Conservation (phyloP, 2,888 invertebrate species). For the Emesis furor region DNA sequence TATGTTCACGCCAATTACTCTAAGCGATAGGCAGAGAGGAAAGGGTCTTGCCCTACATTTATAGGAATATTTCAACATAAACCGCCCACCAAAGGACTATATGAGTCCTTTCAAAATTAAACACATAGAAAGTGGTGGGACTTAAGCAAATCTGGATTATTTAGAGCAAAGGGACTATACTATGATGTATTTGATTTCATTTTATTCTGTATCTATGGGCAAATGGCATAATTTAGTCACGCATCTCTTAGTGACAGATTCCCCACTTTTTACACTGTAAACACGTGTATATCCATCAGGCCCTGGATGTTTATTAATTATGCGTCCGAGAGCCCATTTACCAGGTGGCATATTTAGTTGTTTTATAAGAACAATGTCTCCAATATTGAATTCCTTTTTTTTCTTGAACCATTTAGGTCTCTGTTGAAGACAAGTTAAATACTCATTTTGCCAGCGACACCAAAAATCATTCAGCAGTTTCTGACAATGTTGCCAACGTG, state of each 20-base stretch:
- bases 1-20: too few species aligned
- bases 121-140: neutral
- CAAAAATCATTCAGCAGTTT: neutral
- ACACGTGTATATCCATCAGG: neutral
- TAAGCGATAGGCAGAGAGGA: too few species aligned
- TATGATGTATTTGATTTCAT: too few species aligned
- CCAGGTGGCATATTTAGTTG: neutral
- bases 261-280: neutral
- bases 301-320: neutral
- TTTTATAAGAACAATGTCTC: neutral
- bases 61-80: neutral
- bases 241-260: neutral
- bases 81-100: neutral
- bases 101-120: constrained; percentile 1
- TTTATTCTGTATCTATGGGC: neutral
- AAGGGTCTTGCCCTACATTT: too few species aligned
- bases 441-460: neutral
- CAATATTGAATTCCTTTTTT: neutral
- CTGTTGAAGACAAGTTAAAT: neutral
- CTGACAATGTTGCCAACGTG: neutral
- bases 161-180: neutral
- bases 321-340: neutral
- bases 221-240: neutral
- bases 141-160: neutral
- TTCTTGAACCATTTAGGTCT: neutral